Base-by-base conservation (phyloP, 2,113 vertebrate genomes). In the Heterotilapia buettikoferi region DNA sequence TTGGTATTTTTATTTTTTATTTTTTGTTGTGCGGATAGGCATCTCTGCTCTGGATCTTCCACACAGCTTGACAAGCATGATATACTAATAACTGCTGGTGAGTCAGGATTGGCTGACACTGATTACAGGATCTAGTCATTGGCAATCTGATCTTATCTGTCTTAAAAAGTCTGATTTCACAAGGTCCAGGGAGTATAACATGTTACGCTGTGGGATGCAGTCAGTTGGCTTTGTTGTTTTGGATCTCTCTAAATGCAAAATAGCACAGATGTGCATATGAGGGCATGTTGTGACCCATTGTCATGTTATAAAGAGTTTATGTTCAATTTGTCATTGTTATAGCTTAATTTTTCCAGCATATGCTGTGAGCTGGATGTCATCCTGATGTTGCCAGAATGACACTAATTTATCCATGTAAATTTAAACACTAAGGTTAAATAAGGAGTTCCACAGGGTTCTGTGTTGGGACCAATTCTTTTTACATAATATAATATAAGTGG, bases 31-130 rank as follows among this genome's bases (percentile, higher is more conserved):
- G 26, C 43, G 2, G 24, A 81, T 76, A n/a, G 73, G 73, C 29
- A 52, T 6, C 24, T 56, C 10, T 57, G 40, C 66, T 84, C 43
- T 54, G 56, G 21, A 38, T 57, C 40, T 78, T 52, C 12, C 83
- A 19, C 76, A 61, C 87, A 50, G 63, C 5, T 21, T 61, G 38
- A 82, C 11, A 16, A 31, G 6, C 8, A 56, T 85, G 40, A 89
- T 79, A 33, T 79, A 33, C 80, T 88, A 85, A 90, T 81, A 73
- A 81, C 11, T 71, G 73, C 36, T 56, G 86, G 38, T 91, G 90
- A 93, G 82, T 94, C 88, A 87, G 24, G 33, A 54, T 84, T 59
- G 38, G 24, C 63, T 87, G 86, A 82, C 91, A 5, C 38, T 90
- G 90, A 94, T 93, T 68, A 90, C 59, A 92, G 89, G 83, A 73